Evolutionary conservation across 2,888 invertebrate genomes (phyloP).

Genomic region (Eucera pruinosa): DNA sequence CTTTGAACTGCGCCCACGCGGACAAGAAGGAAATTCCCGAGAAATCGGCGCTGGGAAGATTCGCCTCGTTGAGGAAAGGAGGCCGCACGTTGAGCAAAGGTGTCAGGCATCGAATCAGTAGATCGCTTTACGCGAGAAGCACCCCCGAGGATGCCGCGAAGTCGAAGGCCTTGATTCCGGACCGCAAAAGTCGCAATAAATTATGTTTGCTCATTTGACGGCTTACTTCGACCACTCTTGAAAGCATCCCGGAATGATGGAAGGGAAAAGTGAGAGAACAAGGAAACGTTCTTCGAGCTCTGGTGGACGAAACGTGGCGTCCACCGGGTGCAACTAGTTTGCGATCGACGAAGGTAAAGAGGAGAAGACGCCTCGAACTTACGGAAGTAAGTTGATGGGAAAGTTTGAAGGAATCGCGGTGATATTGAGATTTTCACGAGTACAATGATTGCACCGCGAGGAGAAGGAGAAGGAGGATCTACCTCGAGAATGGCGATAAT

Average conservation of each 20-base stretch:
- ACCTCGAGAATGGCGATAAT: not conserved
- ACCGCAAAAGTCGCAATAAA: slow-evolving; percentile 81
- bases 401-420: not conserved
- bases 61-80: slow-evolving; percentile 85
- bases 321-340: not conserved
- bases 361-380: not conserved
- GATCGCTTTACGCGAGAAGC: slow-evolving; percentile 85
- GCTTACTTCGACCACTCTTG: slow-evolving; percentile 80
- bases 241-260: slow-evolving; percentile 82
- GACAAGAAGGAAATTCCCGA: slow-evolving; percentile 68
- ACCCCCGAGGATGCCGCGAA: slow-evolving; percentile 80
- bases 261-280: not conserved
- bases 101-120: slow-evolving; percentile 85
- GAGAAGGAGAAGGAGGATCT: not conserved
- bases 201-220: slow-evolving; percentile 83
- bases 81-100: slow-evolving; percentile 86
- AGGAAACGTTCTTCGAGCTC: not conserved
- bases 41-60: slow-evolving; percentile 78
- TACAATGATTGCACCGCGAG: not conserved
- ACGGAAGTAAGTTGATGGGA: not conserved
- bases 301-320: not conserved
- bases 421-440: not conserved
- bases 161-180: slow-evolving; percentile 78
- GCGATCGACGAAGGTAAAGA: not conserved
- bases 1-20: slow-evolving; percentile 89